Evolutionary conservation across 2,113 vertebrate species (phyloP), one percentile per base, ranked within the genome.

Genomic region (Anguilla rostrata): DNA sequence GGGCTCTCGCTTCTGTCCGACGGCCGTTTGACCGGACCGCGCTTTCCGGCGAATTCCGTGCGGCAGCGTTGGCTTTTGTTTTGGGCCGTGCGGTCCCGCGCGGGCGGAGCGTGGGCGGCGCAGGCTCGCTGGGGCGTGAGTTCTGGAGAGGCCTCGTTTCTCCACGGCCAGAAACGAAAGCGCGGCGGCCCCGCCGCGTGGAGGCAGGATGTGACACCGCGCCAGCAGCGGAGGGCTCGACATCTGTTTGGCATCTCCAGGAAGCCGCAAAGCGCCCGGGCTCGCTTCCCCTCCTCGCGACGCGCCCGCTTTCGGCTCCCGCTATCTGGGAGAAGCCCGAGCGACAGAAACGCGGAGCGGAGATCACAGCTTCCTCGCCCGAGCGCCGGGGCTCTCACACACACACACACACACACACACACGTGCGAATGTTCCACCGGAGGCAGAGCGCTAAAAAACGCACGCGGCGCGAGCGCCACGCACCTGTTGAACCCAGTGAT

Each of bases 201-300:
- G 63, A 85, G 82, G 80, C 63, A 56, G 87, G 87, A 82, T 75
- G 83, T 89, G 87, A 90, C 84, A 85, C 41, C 81, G 85, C 11
- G 82, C 89, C 87, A 91, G 88, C 66, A 82, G 92, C 84, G 90
- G 40, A 92, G 66, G 86, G 86, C 86, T 86, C 83, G 88, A 91
- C 93, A 94, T 93, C 93, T 94, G 93, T 89, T 90, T 91, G 88
- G 78, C 83, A 89, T 92, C 90, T 88, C 87, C 88, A 88, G 83
- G 82, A 86, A 82, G 83, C 57, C 46, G 63, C 86, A 83, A 82
- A 87, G 46, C 85, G 60, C 41, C 53, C 84, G 84, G 46, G n/a
- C 81, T 81, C 56, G 84, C 82, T 89, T 84, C 53, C 49, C 82
- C 63, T n/a, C 60, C 49, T 7, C 41, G 78, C 75, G 71, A 3